Base-by-base conservation (phyloP, 2,113 vertebrate species). In the Gobio gobio region DNA sequence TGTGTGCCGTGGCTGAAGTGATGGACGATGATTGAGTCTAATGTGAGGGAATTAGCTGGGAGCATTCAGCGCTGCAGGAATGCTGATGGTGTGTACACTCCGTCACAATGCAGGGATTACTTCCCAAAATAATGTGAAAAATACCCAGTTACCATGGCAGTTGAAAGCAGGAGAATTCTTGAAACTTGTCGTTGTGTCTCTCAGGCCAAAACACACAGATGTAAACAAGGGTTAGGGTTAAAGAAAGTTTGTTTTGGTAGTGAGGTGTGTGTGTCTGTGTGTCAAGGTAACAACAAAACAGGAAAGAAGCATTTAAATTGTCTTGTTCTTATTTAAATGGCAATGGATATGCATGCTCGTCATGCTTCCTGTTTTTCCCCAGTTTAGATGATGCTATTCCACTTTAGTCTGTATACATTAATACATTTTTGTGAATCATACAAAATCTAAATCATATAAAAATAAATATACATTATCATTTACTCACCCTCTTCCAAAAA, bases 1-100 rank as follows among this genome's bases (percentile, higher is more conserved):
- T n/a, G 73, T 54, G 36, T 59, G 54, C 29, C 45, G 4, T 63
- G n/a, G 76, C 76, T 83, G 47, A 29, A 64, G 83, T 49, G 85
- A 88, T 78, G 72, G 78, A 86, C 24, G 89, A 76, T 84, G 82
- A 88, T 84, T 72, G 83, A 87, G 73, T 29, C 75, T 51, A 83
- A 76, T 74, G 73, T 59, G 33, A 85, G 2, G 45, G 82, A 56
- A 78, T 86, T 83, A 83, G 84, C 73, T 54, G 58, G 59, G 47
- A 74, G 83, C 68, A 56, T 76, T 47, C 14, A 78, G 56, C 47
- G 36, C 80, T 58, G 29, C 18, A 4, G 54, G 86, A 49, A 61
- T 10, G 33, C 10, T 61, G 58, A 63, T 82, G 75, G 83, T 78
- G 68, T 85, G 78, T 72, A 40, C 26, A 64, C 63, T 74, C 66